A percentile compares a stretch with the other conserved stretches of the same genome.
Evolutionary conservation across 2,888 invertebrate genomes (phyloP).

Genomic region (Noctua comes): DNA sequence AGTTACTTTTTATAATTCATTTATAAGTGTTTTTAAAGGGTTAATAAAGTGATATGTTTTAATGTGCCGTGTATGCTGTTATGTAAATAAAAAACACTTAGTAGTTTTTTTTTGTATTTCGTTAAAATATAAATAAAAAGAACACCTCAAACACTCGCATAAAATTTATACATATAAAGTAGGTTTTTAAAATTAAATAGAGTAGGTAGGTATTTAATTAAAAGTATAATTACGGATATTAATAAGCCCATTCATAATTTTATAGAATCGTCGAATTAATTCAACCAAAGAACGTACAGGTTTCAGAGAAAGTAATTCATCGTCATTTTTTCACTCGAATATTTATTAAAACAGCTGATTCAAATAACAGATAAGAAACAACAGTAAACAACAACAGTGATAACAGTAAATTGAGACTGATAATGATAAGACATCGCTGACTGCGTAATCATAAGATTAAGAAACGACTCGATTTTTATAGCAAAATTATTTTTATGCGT

Average conservation of each 20-base stretch:
- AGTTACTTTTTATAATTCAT: neutral
- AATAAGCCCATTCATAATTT: slow-evolving; percentile 2
- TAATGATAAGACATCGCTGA: slow-evolving; percentile 26
- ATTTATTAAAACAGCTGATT: slow-evolving; percentile 37
- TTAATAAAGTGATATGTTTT: neutral
- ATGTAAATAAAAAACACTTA: neutral
- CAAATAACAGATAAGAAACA: slow-evolving; percentile 27
- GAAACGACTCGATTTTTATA: neutral
- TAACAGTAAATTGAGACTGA: slow-evolving; percentile 33
- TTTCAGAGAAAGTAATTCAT: neutral
- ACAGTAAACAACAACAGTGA: too few relatives aligned
- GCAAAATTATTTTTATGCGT: neutral
- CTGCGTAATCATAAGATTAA: slow-evolving; percentile 20
- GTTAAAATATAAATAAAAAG: neutral
- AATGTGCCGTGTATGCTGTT: neutral
- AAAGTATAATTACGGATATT: neutral
- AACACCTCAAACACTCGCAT: neutral
- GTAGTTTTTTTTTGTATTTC: neutral
- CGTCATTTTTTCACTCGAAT: neutral
- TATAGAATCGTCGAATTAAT: slow-evolving; percentile 3
- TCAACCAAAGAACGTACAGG: neutral
- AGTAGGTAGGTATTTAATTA: neutral
- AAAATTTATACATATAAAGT: neutral
- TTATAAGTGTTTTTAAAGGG: neutral
- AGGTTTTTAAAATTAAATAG: neutral